Evolutionary conservation across 2,888 invertebrate genomes (phyloP), one percentile per base, ranked within the genome.

Genomic region (Euzophera pinguis): DNA sequence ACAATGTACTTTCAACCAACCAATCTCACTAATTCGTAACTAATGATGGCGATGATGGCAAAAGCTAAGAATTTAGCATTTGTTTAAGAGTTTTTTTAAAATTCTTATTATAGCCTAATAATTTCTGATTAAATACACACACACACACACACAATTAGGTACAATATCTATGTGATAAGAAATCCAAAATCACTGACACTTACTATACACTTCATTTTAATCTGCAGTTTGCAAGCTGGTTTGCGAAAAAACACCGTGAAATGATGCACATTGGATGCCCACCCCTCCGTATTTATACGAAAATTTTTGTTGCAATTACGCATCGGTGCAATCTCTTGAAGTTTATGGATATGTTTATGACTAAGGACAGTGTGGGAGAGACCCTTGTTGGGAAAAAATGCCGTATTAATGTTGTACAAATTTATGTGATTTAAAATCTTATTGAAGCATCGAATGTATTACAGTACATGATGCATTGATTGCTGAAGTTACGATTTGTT

Each of bases 271-370:
- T 71, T 64, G 69, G 75, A 78, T 73, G 66, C 81, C 83, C 78
- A 84, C 78, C 86, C 89, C 72, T 43, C 70, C 60, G 79, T 90
- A 90, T 90, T 84, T 90, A 90, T 90, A 89, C 80, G 70, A 73
- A 74, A 78, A 77, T 65, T 69, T 78, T 84, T 75, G 74, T 69
- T 59, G 81, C 84, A 85, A 83, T 87, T 84, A 81, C 84, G 72
- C 73, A 76, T 71, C 72, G 65, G 67, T 67, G 69, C 74, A 72
- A 72, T 74, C 73, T 73, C 73, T 71, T 69, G 75, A 82, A 82
- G 71, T 85, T 86, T 86, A 86, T 76, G 79, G 73, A 72, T 71
- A 74, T 76, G 67, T 69, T 63, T 72, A 71, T 73, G 73, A 68
- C 71, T 74, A 75, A 81, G 74, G 74, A 72, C 74, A 71, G 64